phyloP scores from a whole-genome alignment of 2,113 vertebrate species.

The Picathartes gymnocephalus region DNA sequence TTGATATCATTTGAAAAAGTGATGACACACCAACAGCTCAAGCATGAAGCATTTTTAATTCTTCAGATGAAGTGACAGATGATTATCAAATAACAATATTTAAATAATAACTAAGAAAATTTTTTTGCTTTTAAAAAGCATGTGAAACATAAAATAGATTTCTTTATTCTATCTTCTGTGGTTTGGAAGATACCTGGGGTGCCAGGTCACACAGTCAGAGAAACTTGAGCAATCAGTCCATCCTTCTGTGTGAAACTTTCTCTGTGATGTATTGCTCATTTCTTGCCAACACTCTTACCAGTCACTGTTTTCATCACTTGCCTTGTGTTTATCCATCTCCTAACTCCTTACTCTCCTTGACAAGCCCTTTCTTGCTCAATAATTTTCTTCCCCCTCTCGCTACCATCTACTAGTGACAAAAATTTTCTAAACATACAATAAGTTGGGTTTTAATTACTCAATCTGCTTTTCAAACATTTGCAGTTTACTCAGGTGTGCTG shows the following conservation, averaged over 20 bases:
- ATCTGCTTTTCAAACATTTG: neutral
- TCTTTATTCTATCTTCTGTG: neutral
- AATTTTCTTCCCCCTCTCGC: neutral
- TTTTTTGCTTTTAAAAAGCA: neutral
- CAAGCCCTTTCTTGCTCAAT: conserved; percentile 46
- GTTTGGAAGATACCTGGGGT: neutral
- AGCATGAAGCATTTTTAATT: conserved; percentile 65
- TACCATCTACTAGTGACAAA: neutral
- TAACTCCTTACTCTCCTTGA: conserved; percentile 36
- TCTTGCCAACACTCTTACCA: conserved; percentile 23
- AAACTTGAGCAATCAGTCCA: neutral
- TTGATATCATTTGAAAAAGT: conserved; percentile 67
- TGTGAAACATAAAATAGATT: neutral
- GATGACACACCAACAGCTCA: conserved; percentile 52
- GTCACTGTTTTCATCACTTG: conserved; percentile 26
- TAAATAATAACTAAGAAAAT: neutral
- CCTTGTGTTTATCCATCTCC: conserved; percentile 42
- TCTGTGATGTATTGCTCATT: neutral
- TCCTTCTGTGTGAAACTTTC: neutral
- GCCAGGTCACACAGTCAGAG: neutral
- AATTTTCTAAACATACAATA: neutral
- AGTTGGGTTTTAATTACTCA: neutral
- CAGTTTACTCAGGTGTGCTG: neutral
- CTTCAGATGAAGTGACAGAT: conserved; percentile 49
- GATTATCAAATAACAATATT: conserved; percentile 53